phyloP scores from a whole-genome alignment of 2,888 invertebrate genomes.

The Mantis religiosa region DNA sequence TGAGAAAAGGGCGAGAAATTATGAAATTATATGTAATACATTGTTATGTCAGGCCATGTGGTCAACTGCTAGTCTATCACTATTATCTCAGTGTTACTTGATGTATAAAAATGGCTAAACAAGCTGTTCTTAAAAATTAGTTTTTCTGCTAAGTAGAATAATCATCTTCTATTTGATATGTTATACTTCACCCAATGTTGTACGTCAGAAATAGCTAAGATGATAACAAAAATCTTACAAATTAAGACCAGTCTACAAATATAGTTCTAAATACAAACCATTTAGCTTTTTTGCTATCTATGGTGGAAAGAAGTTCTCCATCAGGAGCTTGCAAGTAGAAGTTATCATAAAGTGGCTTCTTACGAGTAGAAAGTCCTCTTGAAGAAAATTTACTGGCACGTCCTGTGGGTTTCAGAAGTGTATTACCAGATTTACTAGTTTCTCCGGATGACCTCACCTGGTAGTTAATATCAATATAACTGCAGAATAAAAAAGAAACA shows the following conservation, averaged over 20 bases:
- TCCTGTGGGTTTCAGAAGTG: background rate
- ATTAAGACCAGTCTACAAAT: background rate
- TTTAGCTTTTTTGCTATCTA: slow-evolving; percentile 67
- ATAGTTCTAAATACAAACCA: slow-evolving; percentile 53
- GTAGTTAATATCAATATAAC: background rate
- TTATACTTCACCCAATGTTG: no score
- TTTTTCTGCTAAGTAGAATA: no score
- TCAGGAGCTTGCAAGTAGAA: slow-evolving; percentile 74
- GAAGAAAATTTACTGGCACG: background rate
- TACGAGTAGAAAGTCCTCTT: slow-evolving; percentile 45
- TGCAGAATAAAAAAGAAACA: background rate
- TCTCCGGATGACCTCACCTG: background rate
- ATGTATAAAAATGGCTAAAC: no score
- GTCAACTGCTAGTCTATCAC: no score
- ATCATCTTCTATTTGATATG: no score
- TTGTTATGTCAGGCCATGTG: no score
- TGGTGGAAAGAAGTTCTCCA: slow-evolving; percentile 69
- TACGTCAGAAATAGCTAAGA: no score
- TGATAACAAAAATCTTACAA: no score
- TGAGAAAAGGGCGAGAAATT: no score
- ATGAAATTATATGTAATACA: no score
- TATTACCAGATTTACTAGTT: background rate
- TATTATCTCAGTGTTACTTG: no score
- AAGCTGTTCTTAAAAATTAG: no score
- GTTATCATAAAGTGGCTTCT: slow-evolving; percentile 71